These are phyloP conservation scores for Ectemnius continuus DNA, from an alignment of 2,888 invertebrate species.

Conservation along the genomic window DNA sequence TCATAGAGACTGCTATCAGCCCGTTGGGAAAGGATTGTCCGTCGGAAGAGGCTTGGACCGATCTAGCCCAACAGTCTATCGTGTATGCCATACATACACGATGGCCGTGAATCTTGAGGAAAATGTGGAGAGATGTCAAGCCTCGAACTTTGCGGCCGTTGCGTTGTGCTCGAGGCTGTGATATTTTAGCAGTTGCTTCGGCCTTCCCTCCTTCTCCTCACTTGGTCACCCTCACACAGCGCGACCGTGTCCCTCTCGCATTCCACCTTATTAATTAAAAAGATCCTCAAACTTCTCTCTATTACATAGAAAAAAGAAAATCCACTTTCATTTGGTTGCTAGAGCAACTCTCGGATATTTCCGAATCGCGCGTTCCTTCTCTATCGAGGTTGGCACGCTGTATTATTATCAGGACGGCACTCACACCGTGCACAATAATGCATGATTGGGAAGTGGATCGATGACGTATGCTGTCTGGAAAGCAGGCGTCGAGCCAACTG, in stretches of 20 bases:
- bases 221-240: constrained; percentile 10
- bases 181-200: constrained; percentile 42
- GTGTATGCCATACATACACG: too few species aligned
- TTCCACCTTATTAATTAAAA: constrained; percentile 68
- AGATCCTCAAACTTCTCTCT: not conserved
- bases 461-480: not conserved
- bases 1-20: too few species aligned
- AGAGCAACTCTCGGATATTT: too few species aligned
- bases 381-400: not conserved
- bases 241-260: constrained; percentile 44
- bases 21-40: too few species aligned
- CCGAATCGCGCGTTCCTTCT: not conserved
- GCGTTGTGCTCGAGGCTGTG: constrained; percentile 49
- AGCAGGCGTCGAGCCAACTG: constrained; percentile 20
- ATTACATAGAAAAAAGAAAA: too few species aligned
- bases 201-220: constrained; percentile 31
- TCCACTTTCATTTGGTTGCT: too few species aligned
- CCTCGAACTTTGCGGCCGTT: constrained; percentile 23
- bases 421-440: not conserved
- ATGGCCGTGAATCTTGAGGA: constrained; percentile 17
- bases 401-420: too few species aligned
- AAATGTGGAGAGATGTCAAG: constrained; percentile 34
- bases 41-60: too few species aligned
- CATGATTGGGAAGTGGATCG: constrained; percentile 1
- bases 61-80: too few species aligned